Conservation (phyloP, 2,113 vertebrate species). For the Notarius quadriscutis region DNA sequence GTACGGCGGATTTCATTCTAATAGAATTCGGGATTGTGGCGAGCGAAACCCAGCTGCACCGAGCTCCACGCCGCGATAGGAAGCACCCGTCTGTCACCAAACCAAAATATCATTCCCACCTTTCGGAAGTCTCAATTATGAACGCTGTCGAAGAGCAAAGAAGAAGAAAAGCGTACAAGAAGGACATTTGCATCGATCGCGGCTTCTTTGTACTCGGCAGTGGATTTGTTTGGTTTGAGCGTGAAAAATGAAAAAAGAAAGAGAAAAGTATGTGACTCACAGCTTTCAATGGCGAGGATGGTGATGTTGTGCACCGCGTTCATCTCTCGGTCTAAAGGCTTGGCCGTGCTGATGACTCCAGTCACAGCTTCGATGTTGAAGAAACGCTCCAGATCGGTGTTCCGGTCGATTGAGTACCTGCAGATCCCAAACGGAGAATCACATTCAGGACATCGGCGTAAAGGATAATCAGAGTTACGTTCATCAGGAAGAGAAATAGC, state of each 20-base stretch:
- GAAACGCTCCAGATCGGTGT: conserved; percentile 86
- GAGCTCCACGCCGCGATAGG: background rate
- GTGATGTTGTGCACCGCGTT: conserved; percentile 87
- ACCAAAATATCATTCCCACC: conserved; percentile 7
- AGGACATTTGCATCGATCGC: background rate
- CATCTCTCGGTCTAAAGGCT: conserved; percentile 83
- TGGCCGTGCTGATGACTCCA: conserved; percentile 85
- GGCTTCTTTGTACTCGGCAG: background rate
- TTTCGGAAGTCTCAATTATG: conserved; percentile 32
- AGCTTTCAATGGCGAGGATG: conserved; percentile 83
- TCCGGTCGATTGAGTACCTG: conserved; percentile 88
- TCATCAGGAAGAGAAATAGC: background rate
- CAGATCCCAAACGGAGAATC: background rate
- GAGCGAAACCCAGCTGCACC: conserved; percentile 34
- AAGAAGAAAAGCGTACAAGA: background rate
- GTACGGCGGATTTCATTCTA: conserved; percentile 48
- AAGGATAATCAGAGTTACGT: background rate
- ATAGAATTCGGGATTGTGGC: conserved; percentile 47
- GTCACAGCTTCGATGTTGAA: conserved; percentile 86
- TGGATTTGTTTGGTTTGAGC: background rate
- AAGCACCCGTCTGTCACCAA: conserved; percentile 26
- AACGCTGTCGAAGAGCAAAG: conserved; percentile 11
- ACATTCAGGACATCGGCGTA: background rate
- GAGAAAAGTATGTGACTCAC: conserved; percentile 71
- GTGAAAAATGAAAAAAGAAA: background rate